Conservation (phyloP, 2,888 invertebrate species). For the Spodoptera littoralis region DNA sequence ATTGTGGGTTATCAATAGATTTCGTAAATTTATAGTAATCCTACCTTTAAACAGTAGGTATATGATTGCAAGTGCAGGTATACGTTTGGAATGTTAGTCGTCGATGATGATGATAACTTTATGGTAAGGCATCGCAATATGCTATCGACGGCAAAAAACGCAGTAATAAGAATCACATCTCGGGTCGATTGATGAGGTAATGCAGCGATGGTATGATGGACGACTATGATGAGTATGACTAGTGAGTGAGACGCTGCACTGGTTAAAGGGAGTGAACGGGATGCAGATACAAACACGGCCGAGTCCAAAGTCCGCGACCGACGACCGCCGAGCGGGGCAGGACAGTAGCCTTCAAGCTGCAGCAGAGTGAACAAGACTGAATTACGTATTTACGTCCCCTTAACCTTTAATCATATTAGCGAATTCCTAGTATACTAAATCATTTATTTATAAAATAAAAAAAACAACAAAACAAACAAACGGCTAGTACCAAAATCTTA, state of each 20-base stretch:
- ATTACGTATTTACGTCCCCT: slow-evolving; percentile 38
- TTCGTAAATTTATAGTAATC: too few species aligned
- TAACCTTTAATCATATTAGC: background rate
- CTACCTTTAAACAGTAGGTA: too few species aligned
- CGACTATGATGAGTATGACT: slow-evolving; percentile 62
- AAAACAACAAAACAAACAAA: background rate
- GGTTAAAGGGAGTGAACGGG: slow-evolving; percentile 71
- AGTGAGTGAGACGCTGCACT: slow-evolving; percentile 60
- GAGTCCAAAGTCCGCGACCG: slow-evolving; percentile 83
- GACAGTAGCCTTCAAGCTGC: slow-evolving; percentile 75
- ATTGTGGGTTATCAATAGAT: too few species aligned
- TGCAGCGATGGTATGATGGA: slow-evolving; percentile 69
- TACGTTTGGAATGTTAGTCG: slow-evolving; percentile 36
- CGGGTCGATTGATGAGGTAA: slow-evolving; percentile 78
- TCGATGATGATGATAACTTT: slow-evolving; percentile 44
- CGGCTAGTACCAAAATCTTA: background rate
- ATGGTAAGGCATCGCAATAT: slow-evolving; percentile 46
- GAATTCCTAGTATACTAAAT: slow-evolving; percentile 9
- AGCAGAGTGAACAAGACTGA: slow-evolving; percentile 50
- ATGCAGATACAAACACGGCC: slow-evolving; percentile 77
- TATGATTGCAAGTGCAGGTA: slow-evolving; percentile 3
- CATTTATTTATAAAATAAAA: slow-evolving; percentile 6
- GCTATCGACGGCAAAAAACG: slow-evolving; percentile 70
- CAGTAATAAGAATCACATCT: slow-evolving; percentile 68
- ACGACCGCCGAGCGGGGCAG: slow-evolving; percentile 65